Conservation (phyloP, 2,888 invertebrate genomes). For the Isoperla grammatica region DNA sequence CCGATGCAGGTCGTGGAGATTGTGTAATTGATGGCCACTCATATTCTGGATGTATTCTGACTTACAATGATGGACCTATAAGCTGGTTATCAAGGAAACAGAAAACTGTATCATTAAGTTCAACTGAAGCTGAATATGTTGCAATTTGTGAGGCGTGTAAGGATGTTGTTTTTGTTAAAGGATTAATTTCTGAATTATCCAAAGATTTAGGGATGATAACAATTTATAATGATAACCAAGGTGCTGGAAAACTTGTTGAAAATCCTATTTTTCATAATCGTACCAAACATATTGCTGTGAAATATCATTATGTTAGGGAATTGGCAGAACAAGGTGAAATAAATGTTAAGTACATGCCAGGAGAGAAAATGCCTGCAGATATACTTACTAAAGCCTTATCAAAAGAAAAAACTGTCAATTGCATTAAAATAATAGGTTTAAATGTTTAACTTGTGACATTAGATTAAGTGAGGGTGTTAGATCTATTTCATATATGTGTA, state of each 20-base stretch:
- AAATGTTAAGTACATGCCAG: not conserved
- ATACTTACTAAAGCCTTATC: not conserved
- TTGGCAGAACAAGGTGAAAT: not conserved
- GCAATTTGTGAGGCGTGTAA: not conserved
- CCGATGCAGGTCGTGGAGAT: too few relatives aligned
- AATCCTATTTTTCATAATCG: not conserved
- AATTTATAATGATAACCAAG: not conserved
- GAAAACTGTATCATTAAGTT: not conserved
- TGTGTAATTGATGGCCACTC: not conserved
- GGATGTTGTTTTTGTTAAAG: not conserved
- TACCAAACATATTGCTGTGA: not conserved
- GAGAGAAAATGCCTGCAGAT: slow-evolving; percentile 1
- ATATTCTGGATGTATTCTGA: too few relatives aligned
- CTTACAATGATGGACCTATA: too few relatives aligned
- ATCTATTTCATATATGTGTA: too few relatives aligned
- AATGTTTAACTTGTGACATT: too few relatives aligned
- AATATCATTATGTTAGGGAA: not conserved
- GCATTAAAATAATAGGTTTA: not conserved
- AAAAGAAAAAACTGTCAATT: not conserved
- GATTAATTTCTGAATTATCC: not conserved
- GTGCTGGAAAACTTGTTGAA: slow-evolving; percentile 1
- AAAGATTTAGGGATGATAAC: not conserved
- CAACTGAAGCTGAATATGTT: slow-evolving; percentile 3
- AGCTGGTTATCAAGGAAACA: not conserved
- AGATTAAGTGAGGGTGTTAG: too few relatives aligned